Conservation (phyloP, 2,888 invertebrate genomes). For the Octodonta nipae region DNA sequence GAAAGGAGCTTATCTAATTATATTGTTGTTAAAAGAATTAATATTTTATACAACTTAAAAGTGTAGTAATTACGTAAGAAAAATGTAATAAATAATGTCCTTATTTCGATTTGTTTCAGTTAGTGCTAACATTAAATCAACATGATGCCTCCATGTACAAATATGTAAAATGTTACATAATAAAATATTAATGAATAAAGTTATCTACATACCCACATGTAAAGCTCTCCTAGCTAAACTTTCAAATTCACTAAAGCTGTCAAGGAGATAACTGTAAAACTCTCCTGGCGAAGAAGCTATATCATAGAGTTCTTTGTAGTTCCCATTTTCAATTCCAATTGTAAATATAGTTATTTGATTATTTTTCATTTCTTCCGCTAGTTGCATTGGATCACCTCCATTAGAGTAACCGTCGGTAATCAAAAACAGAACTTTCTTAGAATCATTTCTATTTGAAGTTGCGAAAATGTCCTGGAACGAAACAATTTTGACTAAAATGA, state of each 20-base stretch:
- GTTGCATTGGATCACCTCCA: constrained; percentile 50
- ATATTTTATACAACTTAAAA: no score
- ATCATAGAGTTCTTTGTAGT: constrained; percentile 47
- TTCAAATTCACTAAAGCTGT: constrained; percentile 56
- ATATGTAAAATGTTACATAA: no score
- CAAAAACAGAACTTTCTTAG: constrained; percentile 49
- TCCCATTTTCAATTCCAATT: constrained; percentile 50
- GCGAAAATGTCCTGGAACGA: constrained; percentile 37
- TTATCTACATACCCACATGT: constrained; percentile 54
- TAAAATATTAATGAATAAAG: no score
- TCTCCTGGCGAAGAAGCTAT: constrained; percentile 50
- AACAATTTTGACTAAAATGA: not conserved
- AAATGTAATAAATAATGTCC: no score
- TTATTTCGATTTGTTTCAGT: no score
- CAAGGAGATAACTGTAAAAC: constrained; percentile 50
- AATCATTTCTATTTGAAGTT: constrained; percentile 29
- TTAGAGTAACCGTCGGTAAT: constrained; percentile 61
- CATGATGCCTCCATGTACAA: no score
- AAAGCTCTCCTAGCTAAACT: constrained; percentile 52
- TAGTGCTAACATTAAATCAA: no score
- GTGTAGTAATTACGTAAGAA: no score
- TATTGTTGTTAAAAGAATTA: no score
- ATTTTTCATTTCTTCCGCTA: constrained; percentile 44
- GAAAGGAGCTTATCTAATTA: no score
- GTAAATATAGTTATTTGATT: constrained; percentile 42